Conservation (phyloP, 1,140 invertebrate genomes). For the Apis mellifera region DNA sequence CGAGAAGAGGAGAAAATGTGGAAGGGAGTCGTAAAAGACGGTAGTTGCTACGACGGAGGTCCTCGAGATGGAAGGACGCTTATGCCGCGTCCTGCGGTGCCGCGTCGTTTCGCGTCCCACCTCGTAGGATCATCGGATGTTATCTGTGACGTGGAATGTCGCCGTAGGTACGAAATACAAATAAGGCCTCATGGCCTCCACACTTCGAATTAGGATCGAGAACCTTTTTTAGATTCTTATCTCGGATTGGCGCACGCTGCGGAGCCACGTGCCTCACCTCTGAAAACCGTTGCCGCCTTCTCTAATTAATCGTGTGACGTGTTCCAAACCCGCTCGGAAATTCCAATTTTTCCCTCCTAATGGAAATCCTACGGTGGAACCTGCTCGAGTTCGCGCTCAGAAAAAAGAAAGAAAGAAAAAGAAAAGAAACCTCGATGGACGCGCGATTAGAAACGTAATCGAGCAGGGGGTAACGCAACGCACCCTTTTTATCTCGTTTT, state of each 20-base stretch:
- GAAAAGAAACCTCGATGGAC: neutral
- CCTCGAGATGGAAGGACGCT: neutral
- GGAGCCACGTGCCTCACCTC: constrained; percentile 53
- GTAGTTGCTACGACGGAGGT: constrained; percentile 8
- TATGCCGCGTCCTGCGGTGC: constrained; percentile 29
- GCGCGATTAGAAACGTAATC: neutral
- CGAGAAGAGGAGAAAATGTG: too few species aligned
- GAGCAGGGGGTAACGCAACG: neutral
- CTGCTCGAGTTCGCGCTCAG: neutral
- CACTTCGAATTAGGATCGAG: constrained; percentile 66
- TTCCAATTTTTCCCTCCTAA: neutral
- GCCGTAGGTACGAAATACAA: constrained; percentile 68
- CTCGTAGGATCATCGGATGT: constrained; percentile 59
- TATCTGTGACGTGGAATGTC: constrained; percentile 65
- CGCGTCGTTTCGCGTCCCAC: constrained; percentile 32
- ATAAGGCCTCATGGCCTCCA: constrained; percentile 61
- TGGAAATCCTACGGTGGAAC: too few species aligned
- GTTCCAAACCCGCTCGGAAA: neutral
- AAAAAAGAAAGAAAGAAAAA: neutral
- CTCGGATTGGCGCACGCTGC: constrained; percentile 52
- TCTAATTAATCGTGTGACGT: constrained; percentile 22
- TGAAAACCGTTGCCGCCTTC: constrained; percentile 12
- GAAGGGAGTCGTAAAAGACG: neutral
- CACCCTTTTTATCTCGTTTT: neutral
- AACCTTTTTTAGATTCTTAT: constrained; percentile 65